phyloP scores from a whole-genome alignment of 2,888 invertebrate genomes.

The Eurytoma adleriae region DNA sequence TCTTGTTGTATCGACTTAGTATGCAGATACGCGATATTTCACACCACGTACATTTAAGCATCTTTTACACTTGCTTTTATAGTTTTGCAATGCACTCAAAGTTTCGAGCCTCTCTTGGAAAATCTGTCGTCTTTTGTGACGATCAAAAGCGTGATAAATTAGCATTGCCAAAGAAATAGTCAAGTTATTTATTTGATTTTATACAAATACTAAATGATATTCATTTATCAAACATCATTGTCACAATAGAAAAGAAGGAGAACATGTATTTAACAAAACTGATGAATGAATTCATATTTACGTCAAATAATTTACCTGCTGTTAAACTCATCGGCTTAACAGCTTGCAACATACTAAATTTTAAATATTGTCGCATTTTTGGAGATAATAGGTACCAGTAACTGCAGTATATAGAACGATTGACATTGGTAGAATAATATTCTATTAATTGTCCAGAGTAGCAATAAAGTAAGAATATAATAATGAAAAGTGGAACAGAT shows the following conservation, averaged over 20 bases:
- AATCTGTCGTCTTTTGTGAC: neutral
- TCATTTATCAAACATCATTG: neutral
- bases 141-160: too few species aligned
- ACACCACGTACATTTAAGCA: constrained; percentile 28
- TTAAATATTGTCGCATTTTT: neutral
- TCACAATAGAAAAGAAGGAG: neutral
- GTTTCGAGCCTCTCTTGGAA: constrained; percentile 4
- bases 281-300: neutral
- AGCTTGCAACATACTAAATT: neutral
- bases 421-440: neutral
- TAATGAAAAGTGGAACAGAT: neutral
- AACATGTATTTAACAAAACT: neutral
- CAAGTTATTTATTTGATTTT: neutral
- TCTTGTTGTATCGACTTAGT: constrained; percentile 43
- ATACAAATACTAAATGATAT: neutral
- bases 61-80: constrained; percentile 46
- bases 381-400: neutral
- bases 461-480: neutral
- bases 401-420: neutral
- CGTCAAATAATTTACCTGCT: neutral
- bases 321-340: neutral
- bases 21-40: constrained; percentile 51
- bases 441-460: neutral
- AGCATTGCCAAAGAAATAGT: too few species aligned
- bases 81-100: neutral